These are phyloP conservation scores for Orthosia incerta DNA, from an alignment of 2,888 invertebrate genomes.

Conservation along the genomic window DNA sequence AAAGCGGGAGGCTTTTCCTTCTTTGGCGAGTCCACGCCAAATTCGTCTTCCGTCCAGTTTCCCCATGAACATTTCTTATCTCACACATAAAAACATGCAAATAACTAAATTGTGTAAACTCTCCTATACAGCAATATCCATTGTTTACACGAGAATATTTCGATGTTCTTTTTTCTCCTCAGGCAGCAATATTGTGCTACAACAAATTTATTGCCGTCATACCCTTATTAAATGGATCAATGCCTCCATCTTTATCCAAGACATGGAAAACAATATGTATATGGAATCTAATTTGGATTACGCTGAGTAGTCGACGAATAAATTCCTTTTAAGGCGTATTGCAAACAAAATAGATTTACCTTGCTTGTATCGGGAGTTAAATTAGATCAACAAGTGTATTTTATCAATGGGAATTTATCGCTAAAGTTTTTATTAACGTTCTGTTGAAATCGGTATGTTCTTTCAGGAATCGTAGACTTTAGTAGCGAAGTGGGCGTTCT, in stretches of 20 bases:
- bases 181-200: background rate
- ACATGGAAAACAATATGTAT: slow-evolving; percentile 49
- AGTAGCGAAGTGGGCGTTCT: background rate
- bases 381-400: slow-evolving; percentile 33
- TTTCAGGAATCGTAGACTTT: background rate
- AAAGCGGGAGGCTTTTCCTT: no score
- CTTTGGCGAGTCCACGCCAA: no score
- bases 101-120: no score
- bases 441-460: background rate
- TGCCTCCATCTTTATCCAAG: slow-evolving; percentile 2
- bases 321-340: slow-evolving; percentile 30
- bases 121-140: background rate
- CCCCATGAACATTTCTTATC: no score
- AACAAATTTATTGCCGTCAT: background rate
- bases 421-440: slow-evolving; percentile 2
- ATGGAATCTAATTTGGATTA: slow-evolving; percentile 54
- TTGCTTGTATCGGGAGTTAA: slow-evolving; percentile 14
- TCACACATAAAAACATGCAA: background rate
- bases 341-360: slow-evolving; percentile 35
- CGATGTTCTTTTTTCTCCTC: background rate
- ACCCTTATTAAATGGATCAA: slow-evolving; percentile 22
- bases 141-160: background rate
- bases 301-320: slow-evolving; percentile 20
- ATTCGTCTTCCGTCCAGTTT: no score
- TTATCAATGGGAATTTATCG: background rate